These are phyloP conservation scores for Myocastor coypus DNA, from an alignment of 2,113 vertebrate species.

Conservation along the genomic window DNA sequence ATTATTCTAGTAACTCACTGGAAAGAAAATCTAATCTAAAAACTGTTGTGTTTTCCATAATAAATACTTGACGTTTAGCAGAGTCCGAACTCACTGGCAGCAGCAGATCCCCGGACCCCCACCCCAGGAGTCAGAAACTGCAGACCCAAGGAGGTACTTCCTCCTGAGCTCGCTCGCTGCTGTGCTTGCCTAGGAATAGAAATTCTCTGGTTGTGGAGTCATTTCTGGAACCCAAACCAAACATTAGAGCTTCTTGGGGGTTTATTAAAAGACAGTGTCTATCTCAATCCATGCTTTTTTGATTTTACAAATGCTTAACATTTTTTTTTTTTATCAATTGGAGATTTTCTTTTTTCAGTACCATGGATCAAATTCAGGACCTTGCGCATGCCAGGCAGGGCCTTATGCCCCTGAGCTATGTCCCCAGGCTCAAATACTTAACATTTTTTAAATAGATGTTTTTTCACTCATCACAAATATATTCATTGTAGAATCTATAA, in stretches of 20 bases:
- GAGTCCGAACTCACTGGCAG: neutral
- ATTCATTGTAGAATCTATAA: neutral
- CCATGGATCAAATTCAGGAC: too few relatives aligned
- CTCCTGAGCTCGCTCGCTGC: neutral
- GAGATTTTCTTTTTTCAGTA: too few relatives aligned
- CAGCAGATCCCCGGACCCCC: neutral
- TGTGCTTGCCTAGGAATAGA: neutral
- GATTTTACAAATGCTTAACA: neutral
- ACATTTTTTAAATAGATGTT: neutral
- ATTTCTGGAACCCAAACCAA: neutral
- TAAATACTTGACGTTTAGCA: neutral
- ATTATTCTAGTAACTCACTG: slow-evolving; percentile 49
- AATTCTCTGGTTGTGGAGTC: neutral
- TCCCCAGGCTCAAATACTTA: too few relatives aligned
- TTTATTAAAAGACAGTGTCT: slow-evolving; percentile 19
- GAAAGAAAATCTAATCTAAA: slow-evolving; percentile 56
- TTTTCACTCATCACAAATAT: neutral
- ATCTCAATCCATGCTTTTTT: neutral
- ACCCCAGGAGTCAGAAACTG: neutral
- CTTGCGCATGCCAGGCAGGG: too few relatives aligned
- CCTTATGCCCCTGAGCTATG: too few relatives aligned
- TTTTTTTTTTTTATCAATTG: neutral
- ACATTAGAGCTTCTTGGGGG: neutral
- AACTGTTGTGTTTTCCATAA: neutral
- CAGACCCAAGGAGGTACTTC: neutral